phyloP scores from a whole-genome alignment of 1,140 invertebrate genomes.

The Saccostrea echinata region DNA sequence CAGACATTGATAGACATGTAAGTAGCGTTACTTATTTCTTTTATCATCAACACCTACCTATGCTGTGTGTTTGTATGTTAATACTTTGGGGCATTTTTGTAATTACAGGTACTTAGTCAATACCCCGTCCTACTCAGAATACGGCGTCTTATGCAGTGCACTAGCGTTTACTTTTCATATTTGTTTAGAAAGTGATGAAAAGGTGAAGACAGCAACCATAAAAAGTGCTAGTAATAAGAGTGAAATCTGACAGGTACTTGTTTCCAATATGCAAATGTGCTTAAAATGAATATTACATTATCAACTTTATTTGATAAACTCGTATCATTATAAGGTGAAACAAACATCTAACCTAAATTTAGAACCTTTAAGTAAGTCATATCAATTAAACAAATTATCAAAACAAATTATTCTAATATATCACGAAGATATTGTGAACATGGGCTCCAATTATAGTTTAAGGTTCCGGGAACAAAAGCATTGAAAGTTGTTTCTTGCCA shows the following conservation, averaged over 20 bases:
- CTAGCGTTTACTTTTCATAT: too few species aligned
- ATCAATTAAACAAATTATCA: conserved; percentile 18
- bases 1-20: not conserved
- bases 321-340: too few species aligned
- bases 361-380: not conserved
- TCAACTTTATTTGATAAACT: too few species aligned
- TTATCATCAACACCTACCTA: not conserved
- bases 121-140: not conserved
- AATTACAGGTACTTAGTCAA: not conserved
- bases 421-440: not conserved
- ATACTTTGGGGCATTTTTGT: not conserved
- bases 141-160: too few species aligned
- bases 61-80: not conserved
- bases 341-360: not conserved
- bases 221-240: too few species aligned
- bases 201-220: too few species aligned
- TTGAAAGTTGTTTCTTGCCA: not conserved
- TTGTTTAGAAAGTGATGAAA: too few species aligned
- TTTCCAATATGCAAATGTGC: too few species aligned
- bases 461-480: not conserved
- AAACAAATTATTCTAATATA: conserved; percentile 16
- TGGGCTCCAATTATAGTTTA: not conserved
- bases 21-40: not conserved
- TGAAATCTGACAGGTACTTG: too few species aligned
- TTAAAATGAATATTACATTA: too few species aligned